phyloP scores from a whole-genome alignment of 2,797 vertebrate genomes.

The Crypturellus tataupa region DNA sequence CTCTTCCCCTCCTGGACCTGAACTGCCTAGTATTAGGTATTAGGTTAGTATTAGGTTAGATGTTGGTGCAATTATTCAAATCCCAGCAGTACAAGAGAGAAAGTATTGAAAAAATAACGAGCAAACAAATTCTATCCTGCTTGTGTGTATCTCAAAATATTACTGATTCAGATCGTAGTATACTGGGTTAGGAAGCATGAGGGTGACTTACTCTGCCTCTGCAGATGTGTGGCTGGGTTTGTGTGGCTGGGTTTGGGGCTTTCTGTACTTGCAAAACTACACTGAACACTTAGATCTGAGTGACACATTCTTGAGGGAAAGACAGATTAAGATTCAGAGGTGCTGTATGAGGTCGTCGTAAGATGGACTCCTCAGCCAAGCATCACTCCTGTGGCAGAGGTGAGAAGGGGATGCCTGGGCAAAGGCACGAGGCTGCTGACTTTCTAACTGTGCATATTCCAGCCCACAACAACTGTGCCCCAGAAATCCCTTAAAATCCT shows the following conservation, averaged over 20 bases:
- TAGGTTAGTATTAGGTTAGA: too few relatives aligned
- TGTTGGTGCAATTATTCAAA: background rate
- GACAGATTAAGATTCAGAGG: background rate
- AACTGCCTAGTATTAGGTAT: fast-evolving
- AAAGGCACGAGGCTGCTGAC: background rate
- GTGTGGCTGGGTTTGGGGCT: background rate
- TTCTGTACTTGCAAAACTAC: background rate
- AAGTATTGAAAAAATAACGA: background rate
- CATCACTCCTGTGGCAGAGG: background rate
- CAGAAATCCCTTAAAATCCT: background rate
- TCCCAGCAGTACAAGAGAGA: background rate
- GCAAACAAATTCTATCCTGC: background rate
- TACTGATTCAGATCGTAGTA: background rate
- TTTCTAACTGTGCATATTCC: background rate
- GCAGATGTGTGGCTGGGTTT: too few relatives aligned
- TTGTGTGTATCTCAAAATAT: background rate
- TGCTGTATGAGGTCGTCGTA: background rate
- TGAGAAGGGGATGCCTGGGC: background rate
- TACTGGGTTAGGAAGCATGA: background rate
- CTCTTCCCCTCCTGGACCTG: background rate
- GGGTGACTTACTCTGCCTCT: fast-evolving
- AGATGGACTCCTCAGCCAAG: background rate
- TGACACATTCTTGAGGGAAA: background rate
- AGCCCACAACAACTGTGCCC: background rate
- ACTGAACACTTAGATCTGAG: background rate